Evolutionary conservation across 2,888 invertebrate genomes (phyloP).

Genomic region (Salticus scenicus): DNA sequence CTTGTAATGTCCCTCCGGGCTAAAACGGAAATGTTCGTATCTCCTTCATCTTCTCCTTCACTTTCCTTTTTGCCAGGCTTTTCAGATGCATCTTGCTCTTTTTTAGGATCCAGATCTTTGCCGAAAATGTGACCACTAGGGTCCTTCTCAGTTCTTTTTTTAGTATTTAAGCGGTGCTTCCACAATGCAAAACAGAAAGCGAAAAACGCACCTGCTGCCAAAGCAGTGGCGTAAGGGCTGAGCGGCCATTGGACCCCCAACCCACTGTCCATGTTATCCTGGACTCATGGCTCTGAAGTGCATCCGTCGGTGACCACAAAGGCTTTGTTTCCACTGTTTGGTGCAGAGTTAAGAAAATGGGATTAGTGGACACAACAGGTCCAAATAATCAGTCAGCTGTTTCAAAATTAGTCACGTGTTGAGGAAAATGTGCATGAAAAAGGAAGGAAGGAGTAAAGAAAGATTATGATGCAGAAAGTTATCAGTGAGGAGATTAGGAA

Average conservation of each 20-base stretch:
- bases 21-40: neutral
- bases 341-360: neutral
- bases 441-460: neutral
- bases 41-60: neutral
- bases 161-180: constrained; percentile 7
- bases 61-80: neutral
- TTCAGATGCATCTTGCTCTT: neutral
- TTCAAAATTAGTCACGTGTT: neutral
- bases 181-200: constrained; percentile 40
- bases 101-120: constrained; percentile 8
- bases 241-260: constrained; percentile 39
- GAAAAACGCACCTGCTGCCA: constrained; percentile 46
- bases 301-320: neutral
- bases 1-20: neutral
- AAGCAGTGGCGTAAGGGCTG: constrained; percentile 50
- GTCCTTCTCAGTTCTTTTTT: neutral
- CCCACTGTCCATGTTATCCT: constrained; percentile 45
- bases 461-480: neutral
- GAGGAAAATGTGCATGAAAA: neutral
- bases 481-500: neutral
- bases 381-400: constrained; percentile 10
- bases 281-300: neutral
- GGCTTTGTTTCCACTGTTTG: neutral
- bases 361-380: constrained; percentile 5
- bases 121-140: neutral